Evolutionary conservation across 2,113 vertebrate genomes (phyloP).

Genomic region (Platysteira castanea): DNA sequence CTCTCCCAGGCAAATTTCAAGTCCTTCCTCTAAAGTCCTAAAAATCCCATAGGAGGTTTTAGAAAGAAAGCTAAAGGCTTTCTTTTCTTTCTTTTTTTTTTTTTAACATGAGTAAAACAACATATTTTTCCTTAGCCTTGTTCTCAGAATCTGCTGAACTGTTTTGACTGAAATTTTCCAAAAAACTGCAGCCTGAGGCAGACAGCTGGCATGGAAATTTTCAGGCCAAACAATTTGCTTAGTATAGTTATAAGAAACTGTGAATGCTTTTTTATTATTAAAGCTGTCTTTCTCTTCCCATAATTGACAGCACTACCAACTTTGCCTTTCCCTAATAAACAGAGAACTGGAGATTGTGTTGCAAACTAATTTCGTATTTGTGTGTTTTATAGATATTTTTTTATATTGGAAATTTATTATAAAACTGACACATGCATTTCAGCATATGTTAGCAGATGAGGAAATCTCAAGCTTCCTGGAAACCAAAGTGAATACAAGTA

Average conservation of each 20-base stretch:
- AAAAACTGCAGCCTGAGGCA: conserved; percentile 57
- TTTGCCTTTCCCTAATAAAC: conserved; percentile 30
- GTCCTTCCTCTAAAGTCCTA: background rate
- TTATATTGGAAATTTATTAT: conserved; percentile 23
- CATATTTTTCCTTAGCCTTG: conserved; percentile 52
- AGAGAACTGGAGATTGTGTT: conserved; percentile 17
- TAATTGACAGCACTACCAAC: conserved; percentile 21
- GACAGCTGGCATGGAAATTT: conserved; percentile 63
- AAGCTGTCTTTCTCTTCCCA: background rate
- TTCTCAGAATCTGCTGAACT: conserved; percentile 54
- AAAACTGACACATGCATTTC: conserved; percentile 19
- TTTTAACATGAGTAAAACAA: background rate
- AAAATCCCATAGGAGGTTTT: background rate
- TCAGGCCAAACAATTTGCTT: conserved; percentile 65
- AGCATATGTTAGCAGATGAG: conserved; percentile 27
- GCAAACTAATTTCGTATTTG: background rate
- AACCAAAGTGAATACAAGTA: conserved; percentile 3
- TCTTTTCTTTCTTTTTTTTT: background rate
- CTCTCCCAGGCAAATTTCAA: conserved; percentile 5
- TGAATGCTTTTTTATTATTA: conserved; percentile 44
- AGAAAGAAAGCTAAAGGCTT: background rate
- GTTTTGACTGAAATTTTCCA: conserved; percentile 58
- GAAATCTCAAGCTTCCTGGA: conserved; percentile 40
- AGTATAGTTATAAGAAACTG: conserved; percentile 43
- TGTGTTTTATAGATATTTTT: conserved; percentile 18